Percentiles rank a stretch among this genome's conserved stretches.
Evolutionary conservation across 2,113 vertebrate species (phyloP).

Genomic region (Lepus europaeus): DNA sequence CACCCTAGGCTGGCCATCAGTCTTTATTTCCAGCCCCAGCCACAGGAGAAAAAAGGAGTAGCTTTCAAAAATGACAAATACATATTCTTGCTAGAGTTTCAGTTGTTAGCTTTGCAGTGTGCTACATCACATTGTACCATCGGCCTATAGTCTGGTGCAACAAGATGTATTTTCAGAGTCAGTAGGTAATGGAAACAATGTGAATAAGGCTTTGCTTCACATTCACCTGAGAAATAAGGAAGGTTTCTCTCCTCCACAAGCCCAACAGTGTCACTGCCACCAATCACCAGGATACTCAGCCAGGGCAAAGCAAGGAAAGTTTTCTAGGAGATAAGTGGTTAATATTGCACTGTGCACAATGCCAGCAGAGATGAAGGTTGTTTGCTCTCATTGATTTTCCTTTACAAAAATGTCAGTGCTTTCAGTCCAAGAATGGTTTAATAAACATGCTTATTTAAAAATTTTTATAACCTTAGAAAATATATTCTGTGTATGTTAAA

Average conservation of each 20-base stretch:
- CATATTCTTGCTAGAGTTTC: background rate
- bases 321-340: background rate
- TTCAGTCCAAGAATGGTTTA: background rate
- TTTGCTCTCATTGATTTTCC: background rate
- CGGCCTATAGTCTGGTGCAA: background rate
- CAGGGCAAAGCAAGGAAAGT: background rate
- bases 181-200: background rate
- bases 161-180: constrained; percentile 28
- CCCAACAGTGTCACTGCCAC: background rate
- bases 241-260: background rate
- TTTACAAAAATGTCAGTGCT: background rate
- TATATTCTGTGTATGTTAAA: constrained; percentile 34
- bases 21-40: constrained; percentile 34
- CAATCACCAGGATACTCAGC: background rate
- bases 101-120: background rate
- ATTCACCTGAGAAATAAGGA: constrained; percentile 37
- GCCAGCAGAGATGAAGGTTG: background rate
- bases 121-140: no score
- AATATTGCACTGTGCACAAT: constrained; percentile 22
- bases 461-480: background rate
- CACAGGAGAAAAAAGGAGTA: background rate
- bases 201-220: background rate
- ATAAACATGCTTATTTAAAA: constrained; percentile 41
- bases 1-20: background rate
- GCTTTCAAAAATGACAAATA: constrained; percentile 51